Evolutionary conservation across 2,113 vertebrate species (phyloP).

Genomic region (Cairina moschata): DNA sequence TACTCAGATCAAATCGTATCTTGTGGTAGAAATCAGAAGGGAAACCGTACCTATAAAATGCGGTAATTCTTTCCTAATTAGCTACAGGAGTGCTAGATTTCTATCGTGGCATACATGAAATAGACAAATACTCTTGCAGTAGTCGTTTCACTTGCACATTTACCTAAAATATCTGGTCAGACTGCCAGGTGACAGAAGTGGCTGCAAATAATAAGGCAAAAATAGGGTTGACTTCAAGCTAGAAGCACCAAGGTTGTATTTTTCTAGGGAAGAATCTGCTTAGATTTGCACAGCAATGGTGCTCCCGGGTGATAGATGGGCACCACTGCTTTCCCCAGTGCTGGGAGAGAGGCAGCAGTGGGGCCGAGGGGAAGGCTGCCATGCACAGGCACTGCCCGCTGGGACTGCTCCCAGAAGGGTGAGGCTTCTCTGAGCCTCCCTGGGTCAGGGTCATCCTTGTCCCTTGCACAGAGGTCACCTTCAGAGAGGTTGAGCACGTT

Average conservation of each 20-base stretch:
- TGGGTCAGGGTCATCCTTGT: background rate
- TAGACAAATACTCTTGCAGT: no score
- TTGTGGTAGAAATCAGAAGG: background rate
- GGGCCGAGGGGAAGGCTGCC: background rate
- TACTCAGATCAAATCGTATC: background rate
- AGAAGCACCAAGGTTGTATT: background rate
- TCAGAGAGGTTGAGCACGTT: background rate
- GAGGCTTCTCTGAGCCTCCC: no score
- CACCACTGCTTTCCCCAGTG: background rate
- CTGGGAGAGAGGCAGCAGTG: background rate
- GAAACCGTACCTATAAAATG: background rate
- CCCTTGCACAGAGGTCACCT: accelerated
- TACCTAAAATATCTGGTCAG: background rate
- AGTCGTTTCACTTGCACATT: background rate
- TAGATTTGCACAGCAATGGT: background rate
- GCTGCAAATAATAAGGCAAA: background rate
- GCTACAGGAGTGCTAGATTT: background rate
- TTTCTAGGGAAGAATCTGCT: background rate
- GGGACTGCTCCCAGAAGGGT: accelerated
- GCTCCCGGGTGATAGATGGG: background rate
- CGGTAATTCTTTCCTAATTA: background rate
- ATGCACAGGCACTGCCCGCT: accelerated
- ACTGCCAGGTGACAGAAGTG: background rate
- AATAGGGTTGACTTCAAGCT: background rate
- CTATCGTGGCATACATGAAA: background rate